Base-by-base conservation (phyloP, 2,113 vertebrate genomes). In the Cynoglossus semilaevis region DNA sequence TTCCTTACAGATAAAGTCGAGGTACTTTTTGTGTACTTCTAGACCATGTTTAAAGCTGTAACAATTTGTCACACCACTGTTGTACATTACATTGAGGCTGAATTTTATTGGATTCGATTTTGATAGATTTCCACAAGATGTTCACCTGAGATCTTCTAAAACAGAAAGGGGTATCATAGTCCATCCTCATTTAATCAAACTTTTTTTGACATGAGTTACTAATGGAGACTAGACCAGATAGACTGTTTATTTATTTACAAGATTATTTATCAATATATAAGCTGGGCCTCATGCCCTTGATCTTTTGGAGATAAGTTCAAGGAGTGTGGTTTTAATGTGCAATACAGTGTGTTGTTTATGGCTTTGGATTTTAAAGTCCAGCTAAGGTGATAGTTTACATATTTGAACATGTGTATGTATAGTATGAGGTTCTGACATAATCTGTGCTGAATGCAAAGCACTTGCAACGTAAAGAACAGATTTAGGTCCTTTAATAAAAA, bases 1-100 rank as follows among this genome's bases (percentile, higher is more conserved):
- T 84, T 81, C 74, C 77, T 72, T 67, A 58, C 69, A 64, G 49
- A 58, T 47, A 15, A 44, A 77, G 66, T 76, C 9, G 34, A 58
- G 47, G 60, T 65, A 71, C 63, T 77, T 72, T 83, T 80, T 84
- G 22, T 84, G 67, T 80, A 85, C 69, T 80, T 77, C 69, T 53
- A 65, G 70, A 79, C 54, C 1, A 64, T 15, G 55, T 80, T 77
- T 65, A 63, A 64, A 63, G 14, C 62, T 50, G 70, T 56, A 61
- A 63, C 36, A 46, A 11, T 71, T 35, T 61, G 66, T 46, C 51
- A n/a, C 37, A 42, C 37, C 9, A 52, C 49, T 59, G 35, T 43
- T 12, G 63, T 72, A 63, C 72, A 34, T 67, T 2, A 65, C 58
- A 43, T 43, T 4, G 2, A 52, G 41, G 15, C 34, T 59, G 52